Conservation (phyloP, 2,888 invertebrate genomes). For the Clistopyga incitator region DNA sequence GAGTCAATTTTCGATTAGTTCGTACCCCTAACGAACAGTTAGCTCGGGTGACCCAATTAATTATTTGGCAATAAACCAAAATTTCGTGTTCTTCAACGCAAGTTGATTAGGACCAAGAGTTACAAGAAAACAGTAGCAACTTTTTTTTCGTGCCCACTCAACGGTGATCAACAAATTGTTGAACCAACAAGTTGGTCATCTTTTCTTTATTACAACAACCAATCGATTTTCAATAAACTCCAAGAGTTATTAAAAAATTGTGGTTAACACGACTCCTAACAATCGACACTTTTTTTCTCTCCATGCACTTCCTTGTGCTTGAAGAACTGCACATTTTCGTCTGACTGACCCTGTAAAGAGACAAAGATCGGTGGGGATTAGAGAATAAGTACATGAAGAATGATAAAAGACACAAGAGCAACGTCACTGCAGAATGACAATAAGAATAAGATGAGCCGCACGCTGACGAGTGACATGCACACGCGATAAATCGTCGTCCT, state of each 20-base stretch:
- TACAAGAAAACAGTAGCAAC: neutral
- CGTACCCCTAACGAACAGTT: neutral
- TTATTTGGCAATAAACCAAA: neutral
- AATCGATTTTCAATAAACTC: neutral
- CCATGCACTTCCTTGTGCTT: no score
- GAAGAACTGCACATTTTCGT: no score
- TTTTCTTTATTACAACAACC: neutral
- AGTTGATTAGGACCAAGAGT: no score
- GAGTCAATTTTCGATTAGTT: neutral
- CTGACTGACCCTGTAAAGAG: no score
- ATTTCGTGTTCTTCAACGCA: no score
- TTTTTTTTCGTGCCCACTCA: no score
- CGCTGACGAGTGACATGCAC: slow-evolving; percentile 19
- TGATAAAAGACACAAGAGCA: neutral
- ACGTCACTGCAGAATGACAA: slow-evolving; percentile 9
- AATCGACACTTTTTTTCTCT: no score
- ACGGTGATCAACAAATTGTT: neutral
- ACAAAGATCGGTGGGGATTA: neutral
- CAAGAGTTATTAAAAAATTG: neutral
- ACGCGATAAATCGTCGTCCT: slow-evolving; percentile 65
- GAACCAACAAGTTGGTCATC: neutral
- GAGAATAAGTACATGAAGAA: slow-evolving; percentile 4
- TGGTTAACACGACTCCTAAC: neutral
- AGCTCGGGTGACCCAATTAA: no score
- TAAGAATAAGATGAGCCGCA: slow-evolving; percentile 4